Evolutionary conservation across 2,888 invertebrate genomes (phyloP), one percentile per base, ranked within the genome.

Genomic region (Hyles lineata): DNA sequence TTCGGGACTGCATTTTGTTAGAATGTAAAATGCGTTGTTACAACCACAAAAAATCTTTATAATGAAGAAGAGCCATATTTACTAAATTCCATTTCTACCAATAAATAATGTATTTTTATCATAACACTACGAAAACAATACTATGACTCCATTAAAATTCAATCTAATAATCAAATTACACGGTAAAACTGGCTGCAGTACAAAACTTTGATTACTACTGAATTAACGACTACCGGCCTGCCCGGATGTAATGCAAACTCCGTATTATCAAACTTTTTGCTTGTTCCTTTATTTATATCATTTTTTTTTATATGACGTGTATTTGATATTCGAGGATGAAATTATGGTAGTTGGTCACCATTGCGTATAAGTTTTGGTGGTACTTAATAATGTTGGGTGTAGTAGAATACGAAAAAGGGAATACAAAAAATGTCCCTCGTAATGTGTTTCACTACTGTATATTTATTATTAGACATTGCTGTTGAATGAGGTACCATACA

Each of bases 241-340:
- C n/a, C 50, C 72, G 69, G 67, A 58, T 58, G 50, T 55, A 23
- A 70, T 52, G 50, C 50, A 70, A 75, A 75, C 71, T 75, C 73
- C 21, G 72, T 70, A 59, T 74, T 75, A 76, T 76, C 75, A 74
- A 75, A 76, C 75, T 76, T 75, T 70, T 60, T 61, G 43, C 67
- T 43, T 5, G 43, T 17, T 17, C 17, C 7, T 15, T 67, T 23
- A 67, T 67, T 67, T 67, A 67, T 17, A 23, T 50, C 43, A 6
- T 35, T 21, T 35, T 35, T 63, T 32, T 63, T 35, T 61, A 19
- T 61, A 19, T 61, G 1, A 15, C 4, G 17, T 19, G 19, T 29
- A 19, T 21, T 21, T 25, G 23, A 25, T 60, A 21, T 25, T 9
- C 23, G 25, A 2, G 25, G 60, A 11, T 15, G 4, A 60, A 6